Conservation (phyloP, 2,113 vertebrate genomes). For the Datnioides undecimradiatus region DNA sequence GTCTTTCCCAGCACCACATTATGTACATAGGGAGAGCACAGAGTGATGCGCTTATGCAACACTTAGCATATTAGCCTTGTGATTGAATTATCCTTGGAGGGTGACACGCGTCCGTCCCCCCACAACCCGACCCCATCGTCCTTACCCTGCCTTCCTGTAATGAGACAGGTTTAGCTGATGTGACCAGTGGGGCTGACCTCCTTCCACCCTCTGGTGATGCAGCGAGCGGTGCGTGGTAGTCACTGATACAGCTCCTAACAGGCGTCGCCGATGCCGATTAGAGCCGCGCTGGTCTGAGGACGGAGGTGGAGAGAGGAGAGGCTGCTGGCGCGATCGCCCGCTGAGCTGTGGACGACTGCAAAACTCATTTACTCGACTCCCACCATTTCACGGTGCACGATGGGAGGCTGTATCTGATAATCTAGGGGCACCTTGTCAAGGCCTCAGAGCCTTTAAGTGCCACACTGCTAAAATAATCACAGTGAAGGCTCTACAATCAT, state of each 20-base stretch:
- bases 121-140: not conserved
- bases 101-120: conserved; percentile 23
- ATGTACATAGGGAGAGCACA: conserved; percentile 72
- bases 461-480: conserved; percentile 19
- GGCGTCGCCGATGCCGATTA: conserved; percentile 53
- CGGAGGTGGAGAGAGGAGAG: conserved; percentile 55
- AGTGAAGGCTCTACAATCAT: not conserved
- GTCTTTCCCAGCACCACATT: conserved; percentile 61
- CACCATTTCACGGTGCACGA: conserved; percentile 66
- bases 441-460: conserved; percentile 7
- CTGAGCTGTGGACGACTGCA: conserved; percentile 51
- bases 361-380: conserved; percentile 69
- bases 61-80: conserved; percentile 79
- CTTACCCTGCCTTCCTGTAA: conserved; percentile 12
- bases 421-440: conserved; percentile 40
- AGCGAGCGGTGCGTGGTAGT: conserved; percentile 35
- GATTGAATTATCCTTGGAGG: conserved; percentile 76
- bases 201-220: conserved; percentile 49
- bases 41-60: conserved; percentile 75
- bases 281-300: conserved; percentile 63
- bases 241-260: conserved; percentile 57
- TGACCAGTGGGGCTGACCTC: conserved; percentile 49
- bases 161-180: conserved; percentile 56
- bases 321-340: conserved; percentile 34
- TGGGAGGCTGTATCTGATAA: conserved; percentile 64